Conservation (phyloP, 2,797 vertebrate species). For the Danio tinwini region DNA sequence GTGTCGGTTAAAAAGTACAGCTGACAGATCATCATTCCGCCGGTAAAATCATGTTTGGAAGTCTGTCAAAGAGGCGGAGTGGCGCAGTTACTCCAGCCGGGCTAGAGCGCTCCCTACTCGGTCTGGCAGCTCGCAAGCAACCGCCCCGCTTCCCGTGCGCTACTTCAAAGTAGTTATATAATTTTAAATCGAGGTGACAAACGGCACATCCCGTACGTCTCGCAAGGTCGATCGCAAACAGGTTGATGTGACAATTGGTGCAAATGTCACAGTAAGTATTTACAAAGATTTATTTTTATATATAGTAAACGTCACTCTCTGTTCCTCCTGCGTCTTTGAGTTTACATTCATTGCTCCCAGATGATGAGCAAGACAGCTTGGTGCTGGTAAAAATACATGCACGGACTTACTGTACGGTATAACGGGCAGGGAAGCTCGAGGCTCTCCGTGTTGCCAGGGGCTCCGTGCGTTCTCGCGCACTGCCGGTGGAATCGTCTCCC, state of each 20-base stretch:
- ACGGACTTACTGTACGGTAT: conserved; percentile 90
- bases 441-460: conserved; percentile 76
- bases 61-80: conserved; percentile 64
- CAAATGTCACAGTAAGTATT: conserved; percentile 71
- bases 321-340: conserved; percentile 71
- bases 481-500: conserved; percentile 89
- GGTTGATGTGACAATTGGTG: conserved; percentile 61
- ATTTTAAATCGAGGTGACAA: conserved; percentile 64
- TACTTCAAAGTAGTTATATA: conserved; percentile 67
- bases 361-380: conserved; percentile 56
- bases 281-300: conserved; percentile 65
- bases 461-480: conserved; percentile 83
- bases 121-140: conserved; percentile 58
- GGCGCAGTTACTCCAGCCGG: conserved; percentile 78
- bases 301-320: conserved; percentile 67
- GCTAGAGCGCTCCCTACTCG: conserved; percentile 72
- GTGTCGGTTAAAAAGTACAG: conserved; percentile 43
- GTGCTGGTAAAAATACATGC: conserved; percentile 53
- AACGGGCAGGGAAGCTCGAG: conserved; percentile 82
- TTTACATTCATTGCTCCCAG: conserved; percentile 72
- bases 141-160: conserved; percentile 64
- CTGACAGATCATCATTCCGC: not conserved
- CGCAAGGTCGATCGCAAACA: conserved; percentile 18
- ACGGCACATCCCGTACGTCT: conserved; percentile 16
- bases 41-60: not conserved